Evolutionary conservation across 2,888 invertebrate species (phyloP).

Genomic region (Drosophila borborema): DNA sequence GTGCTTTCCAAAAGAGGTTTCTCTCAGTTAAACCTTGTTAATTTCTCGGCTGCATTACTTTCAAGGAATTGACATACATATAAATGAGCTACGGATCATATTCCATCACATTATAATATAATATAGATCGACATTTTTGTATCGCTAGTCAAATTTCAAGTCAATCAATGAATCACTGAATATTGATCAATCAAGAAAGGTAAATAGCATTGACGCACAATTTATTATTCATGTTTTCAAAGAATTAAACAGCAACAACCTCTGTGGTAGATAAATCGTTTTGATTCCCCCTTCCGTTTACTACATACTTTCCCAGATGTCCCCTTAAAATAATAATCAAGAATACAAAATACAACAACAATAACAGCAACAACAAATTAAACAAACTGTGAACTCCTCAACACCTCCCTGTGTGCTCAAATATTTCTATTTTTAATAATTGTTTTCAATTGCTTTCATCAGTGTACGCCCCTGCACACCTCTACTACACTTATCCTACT

Average conservation of each 20-base stretch:
- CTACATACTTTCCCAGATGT: constrained; percentile 32
- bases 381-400: constrained; percentile 25
- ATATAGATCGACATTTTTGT: constrained; percentile 20
- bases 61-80: constrained; percentile 9
- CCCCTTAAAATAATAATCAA: constrained; percentile 4
- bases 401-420: constrained; percentile 31
- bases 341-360: background rate
- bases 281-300: constrained; percentile 24
- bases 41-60: constrained; percentile 10
- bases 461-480: constrained; percentile 41
- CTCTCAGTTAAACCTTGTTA: constrained; percentile 9
- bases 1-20: constrained; percentile 54
- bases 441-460: constrained; percentile 36
- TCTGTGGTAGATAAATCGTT: constrained; percentile 28
- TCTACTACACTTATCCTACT: constrained; percentile 19
- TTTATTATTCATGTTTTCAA: constrained; percentile 44
- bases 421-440: constrained; percentile 29
- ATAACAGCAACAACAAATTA: constrained; percentile 1
- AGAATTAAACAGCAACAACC: constrained; percentile 24
- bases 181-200: constrained; percentile 28
- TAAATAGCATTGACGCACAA: constrained; percentile 43
- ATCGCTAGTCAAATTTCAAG: constrained; percentile 32
- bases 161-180: constrained; percentile 19
- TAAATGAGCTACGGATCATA: constrained; percentile 16
- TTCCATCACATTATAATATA: constrained; percentile 5